phyloP scores from a whole-genome alignment of 1,140 invertebrate genomes.

The Drusus annulatus region DNA sequence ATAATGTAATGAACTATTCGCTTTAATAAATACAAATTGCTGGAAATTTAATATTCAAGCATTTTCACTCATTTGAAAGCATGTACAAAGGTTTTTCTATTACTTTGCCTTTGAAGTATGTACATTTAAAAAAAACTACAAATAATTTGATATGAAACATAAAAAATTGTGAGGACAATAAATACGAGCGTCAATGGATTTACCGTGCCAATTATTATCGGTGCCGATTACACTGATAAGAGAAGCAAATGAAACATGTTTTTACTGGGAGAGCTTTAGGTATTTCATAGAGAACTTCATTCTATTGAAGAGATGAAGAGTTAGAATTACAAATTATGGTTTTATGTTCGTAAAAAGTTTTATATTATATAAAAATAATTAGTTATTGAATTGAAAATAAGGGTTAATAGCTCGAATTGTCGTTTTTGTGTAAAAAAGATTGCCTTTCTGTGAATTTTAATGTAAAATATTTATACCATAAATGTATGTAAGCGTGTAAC shows the following conservation, averaged over 20 bases:
- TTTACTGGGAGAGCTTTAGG: not conserved
- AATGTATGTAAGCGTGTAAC: constrained; percentile 3
- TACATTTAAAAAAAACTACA: no score
- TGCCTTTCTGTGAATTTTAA: constrained; percentile 29
- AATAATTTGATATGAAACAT: no score
- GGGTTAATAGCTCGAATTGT: not conserved
- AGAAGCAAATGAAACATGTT: no score
- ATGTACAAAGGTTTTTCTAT: no score
- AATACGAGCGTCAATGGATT: constrained; percentile 5
- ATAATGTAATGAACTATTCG: no score
- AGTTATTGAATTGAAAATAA: constrained; percentile 7
- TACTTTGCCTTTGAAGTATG: not conserved
- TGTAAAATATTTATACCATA: constrained; percentile 27
- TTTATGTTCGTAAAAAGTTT: not conserved
- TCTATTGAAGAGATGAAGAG: not conserved
- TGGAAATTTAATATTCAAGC: not conserved
- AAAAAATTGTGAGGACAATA: not conserved
- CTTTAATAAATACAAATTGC: no score
- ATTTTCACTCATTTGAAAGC: no score
- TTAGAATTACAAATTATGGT: not conserved
- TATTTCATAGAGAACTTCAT: not conserved
- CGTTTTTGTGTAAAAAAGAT: constrained; percentile 25
- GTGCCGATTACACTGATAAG: not conserved
- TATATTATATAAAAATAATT: not conserved
- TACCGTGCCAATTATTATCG: constrained; percentile 16